Evolutionary conservation across 2,797 vertebrate species (phyloP).

Genomic region (Allobates femoralis): DNA sequence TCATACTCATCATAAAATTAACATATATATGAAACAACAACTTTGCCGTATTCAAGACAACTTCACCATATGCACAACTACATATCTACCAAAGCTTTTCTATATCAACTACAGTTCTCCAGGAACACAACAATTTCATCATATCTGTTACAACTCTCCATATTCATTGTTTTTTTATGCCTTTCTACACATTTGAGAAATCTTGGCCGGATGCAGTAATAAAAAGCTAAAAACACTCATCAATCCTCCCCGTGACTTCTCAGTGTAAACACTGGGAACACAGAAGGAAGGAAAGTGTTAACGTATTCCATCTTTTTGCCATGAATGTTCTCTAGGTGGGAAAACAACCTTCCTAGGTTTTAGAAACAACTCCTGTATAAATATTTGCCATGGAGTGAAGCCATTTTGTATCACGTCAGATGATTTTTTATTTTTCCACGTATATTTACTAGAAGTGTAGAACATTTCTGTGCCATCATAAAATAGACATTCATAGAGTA

Average conservation of each 20-base stretch:
- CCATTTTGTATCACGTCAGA: conserved; percentile 1
- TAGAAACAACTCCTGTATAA: neutral
- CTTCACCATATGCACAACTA: no score
- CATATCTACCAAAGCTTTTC: neutral
- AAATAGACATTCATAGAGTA: neutral
- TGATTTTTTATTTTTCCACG: neutral
- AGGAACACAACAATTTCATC: neutral
- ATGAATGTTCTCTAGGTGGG: neutral
- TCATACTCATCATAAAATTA: no score
- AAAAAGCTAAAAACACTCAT: neutral
- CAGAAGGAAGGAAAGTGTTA: neutral
- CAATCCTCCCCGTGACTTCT: no score
- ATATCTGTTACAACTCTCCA: neutral
- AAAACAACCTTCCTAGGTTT: neutral
- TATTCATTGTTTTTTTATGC: neutral
- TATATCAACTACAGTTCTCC: neutral
- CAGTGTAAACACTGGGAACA: neutral
- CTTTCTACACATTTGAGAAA: neutral
- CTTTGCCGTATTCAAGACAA: no score
- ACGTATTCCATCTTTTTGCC: neutral
- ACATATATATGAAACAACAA: no score
- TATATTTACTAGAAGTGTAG: neutral
- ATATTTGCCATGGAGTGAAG: conserved; percentile 7
- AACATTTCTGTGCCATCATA: no score
- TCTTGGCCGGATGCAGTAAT: neutral